Percentiles rank a stretch among this genome's conserved stretches.
Conservation (phyloP, 2,113 vertebrate genomes). For the Camelus bactrianus region DNA sequence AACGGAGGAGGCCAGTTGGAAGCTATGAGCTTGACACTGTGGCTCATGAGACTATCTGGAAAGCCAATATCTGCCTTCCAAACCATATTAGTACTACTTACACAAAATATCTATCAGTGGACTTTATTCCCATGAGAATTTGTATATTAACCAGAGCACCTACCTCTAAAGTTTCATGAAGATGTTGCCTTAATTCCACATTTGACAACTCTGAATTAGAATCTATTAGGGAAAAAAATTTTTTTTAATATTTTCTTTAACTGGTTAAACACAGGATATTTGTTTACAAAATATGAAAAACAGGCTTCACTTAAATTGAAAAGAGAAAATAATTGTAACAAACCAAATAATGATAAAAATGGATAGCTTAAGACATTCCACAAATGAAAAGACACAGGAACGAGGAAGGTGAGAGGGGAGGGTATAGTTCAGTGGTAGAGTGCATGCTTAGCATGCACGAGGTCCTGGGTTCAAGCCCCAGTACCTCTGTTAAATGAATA, state of each 20-base stretch:
- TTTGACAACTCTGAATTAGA: constrained; percentile 85
- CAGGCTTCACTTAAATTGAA: background rate
- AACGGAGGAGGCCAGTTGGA: background rate
- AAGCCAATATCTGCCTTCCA: background rate
- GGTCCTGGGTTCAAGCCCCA: too few species aligned
- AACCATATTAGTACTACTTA: background rate
- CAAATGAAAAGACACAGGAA: constrained; percentile 15
- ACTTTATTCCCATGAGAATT: constrained; percentile 24
- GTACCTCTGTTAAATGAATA: too few species aligned
- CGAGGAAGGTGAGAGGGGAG: too few species aligned
- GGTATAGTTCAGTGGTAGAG: too few species aligned
- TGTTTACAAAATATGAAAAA: constrained; percentile 51
- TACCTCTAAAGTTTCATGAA: constrained; percentile 91
- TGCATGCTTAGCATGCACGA: too few species aligned
- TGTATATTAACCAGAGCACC: constrained; percentile 53
- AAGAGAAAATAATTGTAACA: constrained; percentile 4
- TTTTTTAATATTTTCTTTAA: constrained; percentile 25
- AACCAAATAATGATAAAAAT: constrained; percentile 1
- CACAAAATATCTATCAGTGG: background rate
- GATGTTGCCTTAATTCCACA: constrained; percentile 88
- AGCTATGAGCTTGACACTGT: background rate
- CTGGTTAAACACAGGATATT: background rate
- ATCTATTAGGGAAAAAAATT: constrained; percentile 79
- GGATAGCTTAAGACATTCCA: background rate
- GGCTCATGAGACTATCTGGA: background rate